phyloP scores from a whole-genome alignment of 2,113 vertebrate species.

The Lichenostomus cassidix region DNA sequence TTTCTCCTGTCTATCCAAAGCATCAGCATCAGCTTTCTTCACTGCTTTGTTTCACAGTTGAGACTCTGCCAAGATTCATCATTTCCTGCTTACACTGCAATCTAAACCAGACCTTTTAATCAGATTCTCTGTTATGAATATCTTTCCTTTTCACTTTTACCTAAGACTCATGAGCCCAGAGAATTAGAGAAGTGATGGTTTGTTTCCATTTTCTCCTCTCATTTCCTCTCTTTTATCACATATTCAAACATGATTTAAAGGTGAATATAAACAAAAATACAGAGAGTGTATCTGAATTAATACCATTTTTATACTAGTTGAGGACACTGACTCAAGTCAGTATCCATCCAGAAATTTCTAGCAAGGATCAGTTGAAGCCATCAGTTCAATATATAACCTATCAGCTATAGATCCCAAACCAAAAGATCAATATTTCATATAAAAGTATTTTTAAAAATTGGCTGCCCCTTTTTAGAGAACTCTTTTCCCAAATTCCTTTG shows the following conservation, averaged over 20 bases:
- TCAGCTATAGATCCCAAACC: neutral
- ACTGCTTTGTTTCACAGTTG: slow-evolving; percentile 46
- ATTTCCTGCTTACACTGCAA: slow-evolving; percentile 62
- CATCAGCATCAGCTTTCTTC: slow-evolving; percentile 52
- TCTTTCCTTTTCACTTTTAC: slow-evolving; percentile 28
- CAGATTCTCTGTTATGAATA: slow-evolving; percentile 28
- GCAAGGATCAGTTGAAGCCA: neutral
- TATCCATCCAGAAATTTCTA: neutral
- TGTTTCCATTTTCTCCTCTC: slow-evolving; percentile 52
- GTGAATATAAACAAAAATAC: neutral
- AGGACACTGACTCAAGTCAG: neutral
- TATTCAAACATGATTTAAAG: slow-evolving; percentile 9
- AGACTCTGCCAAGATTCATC: slow-evolving; percentile 55
- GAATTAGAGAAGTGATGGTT: slow-evolving; percentile 15
- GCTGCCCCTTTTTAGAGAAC: neutral
- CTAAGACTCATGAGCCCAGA: slow-evolving; percentile 12
- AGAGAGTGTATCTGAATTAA: neutral
- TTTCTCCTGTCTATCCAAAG: slow-evolving; percentile 40
- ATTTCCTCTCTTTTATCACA: slow-evolving; percentile 43
- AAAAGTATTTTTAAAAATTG: neutral
- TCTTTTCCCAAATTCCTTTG: neutral
- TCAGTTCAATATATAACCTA: neutral
- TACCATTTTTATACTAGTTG: neutral
- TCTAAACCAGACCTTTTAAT: slow-evolving; percentile 50
- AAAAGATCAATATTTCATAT: neutral